Conservation (phyloP, 2,113 vertebrate species). For the Aphyosemion australe region DNA sequence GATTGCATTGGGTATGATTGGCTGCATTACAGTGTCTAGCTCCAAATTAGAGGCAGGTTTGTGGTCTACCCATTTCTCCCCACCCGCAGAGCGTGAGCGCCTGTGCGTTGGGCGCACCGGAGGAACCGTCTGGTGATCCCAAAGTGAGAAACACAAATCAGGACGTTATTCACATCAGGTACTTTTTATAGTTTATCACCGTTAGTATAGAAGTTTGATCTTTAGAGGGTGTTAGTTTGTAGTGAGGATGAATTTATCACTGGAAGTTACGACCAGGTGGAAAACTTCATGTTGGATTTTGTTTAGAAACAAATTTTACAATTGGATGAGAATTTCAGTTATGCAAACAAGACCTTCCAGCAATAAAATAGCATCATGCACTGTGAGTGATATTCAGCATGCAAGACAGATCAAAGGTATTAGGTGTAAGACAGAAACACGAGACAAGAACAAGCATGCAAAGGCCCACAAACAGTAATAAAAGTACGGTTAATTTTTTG, state of each 20-base stretch:
- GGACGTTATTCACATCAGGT: constrained; percentile 52
- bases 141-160: constrained; percentile 63
- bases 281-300: no score
- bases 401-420: constrained; percentile 19
- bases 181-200: background rate
- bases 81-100: constrained; percentile 90
- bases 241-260: constrained; percentile 28
- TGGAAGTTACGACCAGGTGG: constrained; percentile 27
- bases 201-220: constrained; percentile 8
- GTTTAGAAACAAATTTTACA: background rate
- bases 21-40: constrained; percentile 93
- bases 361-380: constrained; percentile 23
- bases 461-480: background rate
- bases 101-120: constrained; percentile 84
- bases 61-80: constrained; percentile 95
- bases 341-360: constrained; percentile 22
- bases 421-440: no score
- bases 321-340: background rate
- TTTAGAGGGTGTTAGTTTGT: background rate
- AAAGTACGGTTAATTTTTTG: no score
- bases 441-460: background rate
- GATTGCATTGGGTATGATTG: constrained; percentile 89
- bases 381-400: background rate
- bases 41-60: constrained; percentile 89
- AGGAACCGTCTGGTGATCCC: constrained; percentile 79